Conservation (phyloP, 1,140 invertebrate genomes). For the Dreissena rostriformis region DNA sequence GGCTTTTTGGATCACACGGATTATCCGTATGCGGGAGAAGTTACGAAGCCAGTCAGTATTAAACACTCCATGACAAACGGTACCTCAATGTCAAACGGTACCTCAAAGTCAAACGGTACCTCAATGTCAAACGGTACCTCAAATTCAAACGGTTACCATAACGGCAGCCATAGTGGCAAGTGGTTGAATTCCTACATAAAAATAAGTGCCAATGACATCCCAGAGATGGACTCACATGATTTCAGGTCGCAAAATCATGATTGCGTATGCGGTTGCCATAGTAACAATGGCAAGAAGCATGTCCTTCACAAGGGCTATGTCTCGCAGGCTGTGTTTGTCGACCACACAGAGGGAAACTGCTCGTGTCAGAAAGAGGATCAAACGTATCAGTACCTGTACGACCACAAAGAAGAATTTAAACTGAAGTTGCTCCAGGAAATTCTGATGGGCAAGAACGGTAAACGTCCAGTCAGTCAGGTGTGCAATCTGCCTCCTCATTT, state of each 20-base stretch:
- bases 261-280: slow-evolving; percentile 42
- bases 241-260: neutral
- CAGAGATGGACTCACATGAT: neutral
- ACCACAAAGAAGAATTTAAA: neutral
- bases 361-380: neutral
- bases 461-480: slow-evolving; percentile 22
- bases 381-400: neutral
- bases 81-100: too few relatives aligned
- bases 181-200: slow-evolving; percentile 35
- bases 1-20: slow-evolving; percentile 13
- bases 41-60: neutral
- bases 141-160: too few relatives aligned
- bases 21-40: neutral
- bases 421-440: neutral
- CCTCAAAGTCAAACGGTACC: neutral
- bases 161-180: neutral
- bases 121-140: neutral
- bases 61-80: neutral
- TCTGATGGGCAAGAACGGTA: slow-evolving; percentile 10
- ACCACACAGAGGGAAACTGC: slow-evolving; percentile 17
- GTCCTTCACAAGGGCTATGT: slow-evolving; percentile 28
- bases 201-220: slow-evolving; percentile 9
- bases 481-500: slow-evolving; percentile 50
- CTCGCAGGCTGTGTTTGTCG: slow-evolving; percentile 22
- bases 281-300: neutral